Evolutionary conservation across 2,113 vertebrate genomes (phyloP), one percentile per base, ranked within the genome.

Genomic region (Clarias gariepinus): DNA sequence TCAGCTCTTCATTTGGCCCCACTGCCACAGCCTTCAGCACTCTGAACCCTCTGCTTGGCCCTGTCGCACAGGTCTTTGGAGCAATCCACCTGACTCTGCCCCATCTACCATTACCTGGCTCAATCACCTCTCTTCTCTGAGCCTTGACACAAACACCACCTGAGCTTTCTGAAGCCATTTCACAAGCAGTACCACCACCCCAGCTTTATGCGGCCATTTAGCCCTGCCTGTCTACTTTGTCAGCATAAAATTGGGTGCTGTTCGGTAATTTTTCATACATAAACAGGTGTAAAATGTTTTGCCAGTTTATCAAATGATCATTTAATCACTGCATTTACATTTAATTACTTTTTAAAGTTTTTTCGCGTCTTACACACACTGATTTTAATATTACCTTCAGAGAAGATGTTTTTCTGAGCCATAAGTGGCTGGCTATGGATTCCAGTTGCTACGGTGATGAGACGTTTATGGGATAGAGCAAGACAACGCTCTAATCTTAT

Each of bases 361-460:
- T 76, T 76, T 76, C 15, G 19, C 28, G 19, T 28, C 74, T n/a
- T 21, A 76, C 30, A 88, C 64, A 66, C 85, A 90, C 87, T 88
- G 91, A 91, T 93, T 90, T 58, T 16, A 55, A 61, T 66, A 55
- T 83, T 57, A 77, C n/a, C 30, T 81, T 86, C 66, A 52, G 53
- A 73, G 12, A 82, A n/a, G 23, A 78, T 53, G 47, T 68, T 84
- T 52, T 87, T 52, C 73, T 79, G 19, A 19, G 33, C 2, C 33
- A 81, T 86, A 81, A 53, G 55, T 69, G 68, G 66, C 23, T 87
- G 57, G 69, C 81, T 66, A 83, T 64, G 2, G 9, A 84, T 86
- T 71, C 79, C 41, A 7, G 86, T 91, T 83, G 82, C 66, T 84
- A 85, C 80, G 69, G 74, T 90, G 90, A 90, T 84, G 73, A 63